phyloP scores from a whole-genome alignment of 2,888 invertebrate species.

The Pogonocherus hispidulus region DNA sequence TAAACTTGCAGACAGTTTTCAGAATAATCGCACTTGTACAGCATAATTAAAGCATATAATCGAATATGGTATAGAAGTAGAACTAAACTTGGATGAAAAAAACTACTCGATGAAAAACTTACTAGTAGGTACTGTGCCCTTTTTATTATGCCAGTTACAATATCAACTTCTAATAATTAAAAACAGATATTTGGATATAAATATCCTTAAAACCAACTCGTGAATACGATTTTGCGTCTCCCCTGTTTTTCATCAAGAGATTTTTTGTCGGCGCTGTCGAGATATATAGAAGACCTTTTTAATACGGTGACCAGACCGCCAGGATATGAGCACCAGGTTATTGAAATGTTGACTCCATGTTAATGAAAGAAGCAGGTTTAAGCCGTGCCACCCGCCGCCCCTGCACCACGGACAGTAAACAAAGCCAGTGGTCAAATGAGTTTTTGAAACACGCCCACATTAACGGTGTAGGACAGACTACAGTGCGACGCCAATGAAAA shows the following conservation, averaged over 20 bases:
- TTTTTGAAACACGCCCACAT: conserved; percentile 61
- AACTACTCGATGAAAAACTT: no score
- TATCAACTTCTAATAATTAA: no score
- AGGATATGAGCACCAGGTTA: conserved; percentile 67
- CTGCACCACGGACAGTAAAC: conserved; percentile 58
- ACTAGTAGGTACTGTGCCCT: no score
- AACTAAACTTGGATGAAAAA: no score
- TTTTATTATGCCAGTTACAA: no score
- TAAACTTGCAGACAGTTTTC: no score
- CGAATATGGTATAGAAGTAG: no score
- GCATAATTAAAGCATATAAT: no score
- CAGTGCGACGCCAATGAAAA: background rate
- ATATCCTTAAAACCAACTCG: background rate
- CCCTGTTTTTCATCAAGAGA: conserved; percentile 42
- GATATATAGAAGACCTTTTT: conserved; percentile 48
- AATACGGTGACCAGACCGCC: conserved; percentile 48
- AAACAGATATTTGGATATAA: no score
- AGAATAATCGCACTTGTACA: no score
- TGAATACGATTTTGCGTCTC: background rate
- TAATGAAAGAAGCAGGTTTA: conserved; percentile 68
- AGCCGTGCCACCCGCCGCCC: conserved; percentile 56
- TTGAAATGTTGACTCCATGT: conserved; percentile 67
- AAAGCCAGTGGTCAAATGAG: conserved; percentile 66
- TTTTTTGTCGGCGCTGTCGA: conserved; percentile 44
- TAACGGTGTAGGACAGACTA: conserved; percentile 21